phyloP scores from a whole-genome alignment of 2,113 vertebrate species.

The Chloroceryle aenea region DNA sequence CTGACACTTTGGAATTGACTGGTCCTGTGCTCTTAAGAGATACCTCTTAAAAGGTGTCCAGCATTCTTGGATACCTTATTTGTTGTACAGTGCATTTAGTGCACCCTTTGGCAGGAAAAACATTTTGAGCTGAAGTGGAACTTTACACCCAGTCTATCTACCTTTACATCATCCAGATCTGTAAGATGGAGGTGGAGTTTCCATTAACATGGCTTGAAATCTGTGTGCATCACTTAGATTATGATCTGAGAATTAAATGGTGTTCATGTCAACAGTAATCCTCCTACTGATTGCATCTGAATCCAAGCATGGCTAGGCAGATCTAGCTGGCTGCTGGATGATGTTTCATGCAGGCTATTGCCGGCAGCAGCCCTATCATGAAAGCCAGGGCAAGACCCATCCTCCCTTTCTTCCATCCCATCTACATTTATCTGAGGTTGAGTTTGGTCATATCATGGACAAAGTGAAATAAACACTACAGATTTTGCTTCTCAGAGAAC shows the following conservation, averaged over 20 bases:
- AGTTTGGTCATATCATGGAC: neutral
- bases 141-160: neutral
- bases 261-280: neutral
- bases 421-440: neutral
- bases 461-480: neutral
- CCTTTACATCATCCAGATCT: fast-evolving
- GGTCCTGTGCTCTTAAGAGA: neutral
- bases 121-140: neutral
- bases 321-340: neutral
- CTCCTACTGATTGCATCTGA: neutral
- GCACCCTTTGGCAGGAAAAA: neutral
- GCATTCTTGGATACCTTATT: neutral
- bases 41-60: neutral
- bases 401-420: neutral
- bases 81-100: neutral
- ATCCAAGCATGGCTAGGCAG: fast-evolving
- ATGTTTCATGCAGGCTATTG: neutral
- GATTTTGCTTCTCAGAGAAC: neutral
- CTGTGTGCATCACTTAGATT: neutral
- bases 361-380: neutral
- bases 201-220: neutral
- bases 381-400: neutral
- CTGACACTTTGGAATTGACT: neutral
- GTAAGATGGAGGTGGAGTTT: neutral
- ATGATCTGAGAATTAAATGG: neutral